Evolutionary conservation across 2,797 vertebrate species (phyloP).

Genomic region (Taenioides sp.): DNA sequence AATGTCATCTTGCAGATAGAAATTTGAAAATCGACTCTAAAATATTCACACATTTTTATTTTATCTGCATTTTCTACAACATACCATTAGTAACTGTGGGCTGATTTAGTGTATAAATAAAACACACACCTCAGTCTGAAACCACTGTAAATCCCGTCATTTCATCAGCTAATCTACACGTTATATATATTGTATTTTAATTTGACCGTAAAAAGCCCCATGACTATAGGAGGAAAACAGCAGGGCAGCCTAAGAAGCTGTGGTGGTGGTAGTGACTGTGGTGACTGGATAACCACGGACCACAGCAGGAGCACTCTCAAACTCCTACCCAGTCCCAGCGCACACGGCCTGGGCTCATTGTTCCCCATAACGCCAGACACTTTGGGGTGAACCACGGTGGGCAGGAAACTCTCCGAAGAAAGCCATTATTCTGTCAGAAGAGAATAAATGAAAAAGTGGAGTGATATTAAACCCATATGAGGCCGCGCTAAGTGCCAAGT

Average conservation of each 20-base stretch:
- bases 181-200: constrained; percentile 9
- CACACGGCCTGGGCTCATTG: constrained; percentile 46
- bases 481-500: constrained; percentile 64
- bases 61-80: background rate
- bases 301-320: constrained; percentile 47
- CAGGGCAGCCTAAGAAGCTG: constrained; percentile 27
- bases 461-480: constrained; percentile 81
- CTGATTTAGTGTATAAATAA: background rate
- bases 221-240: constrained; percentile 36
- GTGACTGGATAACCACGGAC: constrained; percentile 64
- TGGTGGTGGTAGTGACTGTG: constrained; percentile 48
- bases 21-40: too few species aligned
- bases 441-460: constrained; percentile 72
- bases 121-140: background rate
- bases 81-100: background rate
- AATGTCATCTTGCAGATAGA: too few species aligned
- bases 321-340: constrained; percentile 42
- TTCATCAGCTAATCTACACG: constrained; percentile 14
- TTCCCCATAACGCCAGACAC: constrained; percentile 60
- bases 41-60: background rate
- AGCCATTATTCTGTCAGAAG: constrained; percentile 72
- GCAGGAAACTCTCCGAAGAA: constrained; percentile 69
- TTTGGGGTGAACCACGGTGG: constrained; percentile 54
- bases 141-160: constrained; percentile 21
- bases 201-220: constrained; percentile 31